Base-by-base conservation (phyloP, 2,888 invertebrate genomes). In the Athalia rosae region DNA sequence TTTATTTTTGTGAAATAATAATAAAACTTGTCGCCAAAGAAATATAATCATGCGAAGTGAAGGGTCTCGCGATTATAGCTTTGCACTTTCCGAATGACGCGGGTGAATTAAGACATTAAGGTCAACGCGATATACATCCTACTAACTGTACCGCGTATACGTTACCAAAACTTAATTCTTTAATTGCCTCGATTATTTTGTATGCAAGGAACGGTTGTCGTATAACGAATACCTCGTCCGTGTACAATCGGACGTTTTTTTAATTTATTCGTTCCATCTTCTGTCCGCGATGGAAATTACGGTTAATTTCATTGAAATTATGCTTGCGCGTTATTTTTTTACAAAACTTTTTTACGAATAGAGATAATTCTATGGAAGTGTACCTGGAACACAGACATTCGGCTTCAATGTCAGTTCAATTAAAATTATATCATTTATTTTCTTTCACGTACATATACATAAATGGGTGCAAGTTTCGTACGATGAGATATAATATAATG, bases 81-180 rank as follows among this genome's bases (percentile, higher is more conserved):
- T 28, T 28, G 28, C 48, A 47, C 47, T 45, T 66, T 28, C 59
- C 47, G 59, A 50, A 45, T 13, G 77, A 74, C 43, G 28, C 28
- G 28, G 28, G 74, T 74, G 74, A 74, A 74, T 74, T 74, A 50
- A 74, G 74, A 74, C 74, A 74, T 74, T 59, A 73, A 73, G 73
- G 73, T 73, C 73, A 73, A 13, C 58, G 74, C 62, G 62, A 61
- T 74, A 74, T 62, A 61, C 50, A 61, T 15, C 74, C 74, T 59
- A 28, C 28, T 28, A 28, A 28, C 28, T 28, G 28, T 28, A 28
- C 28, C 28, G 28, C 28, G 28, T 28, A 28, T 28, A 28, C 28
- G 77, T 58, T 69, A 77, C 67, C 77, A 67, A 77, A 77, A 77
- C 41, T 69, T 59, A 47, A 69, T 67, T 61, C 50, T 67, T 77